Evolutionary conservation across 2,888 invertebrate species (phyloP).

Genomic region (Drosophila quasianomalipes): DNA sequence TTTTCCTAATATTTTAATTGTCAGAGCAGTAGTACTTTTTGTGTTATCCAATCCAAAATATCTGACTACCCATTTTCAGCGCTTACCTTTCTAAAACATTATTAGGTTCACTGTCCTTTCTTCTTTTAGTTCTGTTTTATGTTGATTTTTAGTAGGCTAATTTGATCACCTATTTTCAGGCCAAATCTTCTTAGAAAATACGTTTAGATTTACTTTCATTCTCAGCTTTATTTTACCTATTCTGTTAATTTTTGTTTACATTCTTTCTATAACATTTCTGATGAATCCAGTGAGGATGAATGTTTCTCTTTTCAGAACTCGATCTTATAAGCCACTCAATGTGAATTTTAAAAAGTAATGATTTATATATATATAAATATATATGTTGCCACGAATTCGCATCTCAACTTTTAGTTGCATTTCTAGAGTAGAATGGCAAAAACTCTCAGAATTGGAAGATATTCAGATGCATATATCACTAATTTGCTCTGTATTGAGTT

Average conservation of each 20-base stretch:
- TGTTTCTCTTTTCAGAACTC: not conserved
- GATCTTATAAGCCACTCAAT: not conserved
- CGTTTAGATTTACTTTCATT: rapidly evolving
- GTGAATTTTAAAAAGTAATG: too few species aligned
- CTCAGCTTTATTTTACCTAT: not conserved
- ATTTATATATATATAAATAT: rapidly evolving
- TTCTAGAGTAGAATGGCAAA: not conserved
- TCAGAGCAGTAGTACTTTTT: not conserved
- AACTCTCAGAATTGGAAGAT: not conserved
- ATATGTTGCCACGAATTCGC: not conserved
- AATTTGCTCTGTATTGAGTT: not conserved
- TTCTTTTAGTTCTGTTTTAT: not conserved
- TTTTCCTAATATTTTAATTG: not conserved
- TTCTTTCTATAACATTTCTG: not conserved
- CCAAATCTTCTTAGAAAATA: not conserved
- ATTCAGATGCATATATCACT: not conserved
- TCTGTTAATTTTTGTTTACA: not conserved
- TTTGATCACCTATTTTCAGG: not conserved
- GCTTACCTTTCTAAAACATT: not conserved
- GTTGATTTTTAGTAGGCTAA: not conserved
- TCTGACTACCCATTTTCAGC: not conserved
- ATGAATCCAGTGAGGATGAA: not conserved
- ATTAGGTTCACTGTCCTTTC: not conserved
- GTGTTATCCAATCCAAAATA: not conserved
- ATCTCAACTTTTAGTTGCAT: not conserved